These are phyloP conservation scores for Triplophysa bombifrons DNA, from an alignment of 2,797 vertebrate species.

Conservation along the genomic window DNA sequence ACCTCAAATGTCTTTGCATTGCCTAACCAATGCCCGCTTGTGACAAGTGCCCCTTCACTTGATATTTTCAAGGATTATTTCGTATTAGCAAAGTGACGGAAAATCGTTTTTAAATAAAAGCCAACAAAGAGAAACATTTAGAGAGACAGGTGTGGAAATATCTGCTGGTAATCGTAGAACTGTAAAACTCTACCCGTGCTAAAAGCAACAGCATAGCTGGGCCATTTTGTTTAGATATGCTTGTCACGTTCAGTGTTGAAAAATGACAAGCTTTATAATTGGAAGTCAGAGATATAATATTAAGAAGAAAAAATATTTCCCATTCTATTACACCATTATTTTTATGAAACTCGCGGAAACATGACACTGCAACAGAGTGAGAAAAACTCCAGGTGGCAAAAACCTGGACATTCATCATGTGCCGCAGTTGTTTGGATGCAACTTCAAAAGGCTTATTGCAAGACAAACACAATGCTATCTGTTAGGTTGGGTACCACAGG, in stretches of 20 bases:
- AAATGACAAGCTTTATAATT: background rate
- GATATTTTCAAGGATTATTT: background rate
- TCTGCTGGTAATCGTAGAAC: background rate
- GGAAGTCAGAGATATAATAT: background rate
- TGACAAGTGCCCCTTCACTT: background rate
- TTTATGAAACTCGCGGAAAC: constrained; percentile 29
- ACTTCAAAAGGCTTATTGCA: constrained; percentile 36
- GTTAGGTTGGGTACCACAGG: constrained; percentile 44
- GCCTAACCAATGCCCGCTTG: background rate
- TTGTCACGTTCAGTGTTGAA: background rate
- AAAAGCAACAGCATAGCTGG: background rate
- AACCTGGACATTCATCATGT: constrained; percentile 41
- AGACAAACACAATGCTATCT: constrained; percentile 44
- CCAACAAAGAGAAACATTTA: background rate
- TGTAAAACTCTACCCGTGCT: background rate
- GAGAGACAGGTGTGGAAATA: background rate
- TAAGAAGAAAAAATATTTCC: background rate
- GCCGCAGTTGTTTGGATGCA: constrained; percentile 31
- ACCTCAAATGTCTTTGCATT: background rate
- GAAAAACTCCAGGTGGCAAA: constrained; percentile 22
- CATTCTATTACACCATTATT: constrained; percentile 13
- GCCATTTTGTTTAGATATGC: background rate
- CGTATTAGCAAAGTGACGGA: background rate
- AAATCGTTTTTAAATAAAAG: background rate
- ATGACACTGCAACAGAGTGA: constrained; percentile 21